Evolutionary conservation across 2,888 invertebrate species (phyloP).

Genomic region (Aplocera efformata): DNA sequence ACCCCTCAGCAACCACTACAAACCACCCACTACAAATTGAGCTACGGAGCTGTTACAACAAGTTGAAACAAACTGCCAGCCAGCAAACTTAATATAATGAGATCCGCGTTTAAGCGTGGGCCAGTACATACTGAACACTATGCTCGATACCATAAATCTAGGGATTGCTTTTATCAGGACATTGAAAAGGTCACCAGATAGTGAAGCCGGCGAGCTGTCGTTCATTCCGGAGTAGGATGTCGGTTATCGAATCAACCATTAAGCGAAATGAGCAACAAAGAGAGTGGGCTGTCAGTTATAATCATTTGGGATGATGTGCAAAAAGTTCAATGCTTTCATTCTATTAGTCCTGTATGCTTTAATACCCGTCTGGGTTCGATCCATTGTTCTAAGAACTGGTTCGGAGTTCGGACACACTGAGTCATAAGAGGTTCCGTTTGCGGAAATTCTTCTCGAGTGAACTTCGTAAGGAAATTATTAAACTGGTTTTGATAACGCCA

Average conservation of each 20-base stretch:
- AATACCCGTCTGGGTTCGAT: conserved; percentile 3
- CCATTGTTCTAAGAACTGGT: conserved; percentile 10
- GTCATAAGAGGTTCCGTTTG: conserved; percentile 2
- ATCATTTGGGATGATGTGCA: background rate
- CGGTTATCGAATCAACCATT: no score
- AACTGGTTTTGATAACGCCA: no score
- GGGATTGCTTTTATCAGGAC: conserved; percentile 3
- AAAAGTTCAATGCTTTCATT: conserved; percentile 2
- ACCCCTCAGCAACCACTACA: no score
- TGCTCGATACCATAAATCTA: conserved; percentile 2
- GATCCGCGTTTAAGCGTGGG: background rate
- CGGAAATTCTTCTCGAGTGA: conserved; percentile 11
- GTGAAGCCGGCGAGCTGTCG: conserved; percentile 3
- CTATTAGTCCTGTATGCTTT: background rate
- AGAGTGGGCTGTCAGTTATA: no score
- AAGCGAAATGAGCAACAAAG: no score
- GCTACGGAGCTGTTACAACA: no score
- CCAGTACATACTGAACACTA: background rate
- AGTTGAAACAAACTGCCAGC: no score
- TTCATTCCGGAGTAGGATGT: background rate
- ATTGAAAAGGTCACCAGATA: conserved; percentile 13
- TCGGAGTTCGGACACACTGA: conserved; percentile 5
- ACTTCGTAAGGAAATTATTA: no score
- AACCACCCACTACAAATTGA: no score
- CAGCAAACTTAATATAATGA: no score